phyloP scores from a whole-genome alignment of 1,140 invertebrate species.

The Tetragonula clypearis region DNA sequence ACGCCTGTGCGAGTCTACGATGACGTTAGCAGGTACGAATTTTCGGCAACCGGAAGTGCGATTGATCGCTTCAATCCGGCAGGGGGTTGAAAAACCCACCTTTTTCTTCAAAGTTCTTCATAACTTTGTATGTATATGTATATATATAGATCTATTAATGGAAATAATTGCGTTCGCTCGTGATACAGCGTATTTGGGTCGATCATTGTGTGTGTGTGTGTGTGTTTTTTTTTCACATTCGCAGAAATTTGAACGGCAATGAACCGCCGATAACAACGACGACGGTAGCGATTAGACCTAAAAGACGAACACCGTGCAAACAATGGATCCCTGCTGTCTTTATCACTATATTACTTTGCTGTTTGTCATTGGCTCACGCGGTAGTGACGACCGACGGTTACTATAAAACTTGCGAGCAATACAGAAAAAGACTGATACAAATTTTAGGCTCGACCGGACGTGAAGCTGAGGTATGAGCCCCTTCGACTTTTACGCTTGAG shows the following conservation, averaged over 20 bases:
- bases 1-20: constrained; percentile 67
- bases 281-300: constrained; percentile 82
- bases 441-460: constrained; percentile 76
- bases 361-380: constrained; percentile 85
- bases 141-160: not conserved
- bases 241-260: constrained; percentile 9
- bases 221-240: not conserved
- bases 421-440: constrained; percentile 83
- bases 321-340: constrained; percentile 84
- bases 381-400: constrained; percentile 86
- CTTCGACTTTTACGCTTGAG: not conserved
- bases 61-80: not conserved
- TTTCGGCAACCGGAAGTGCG: not conserved
- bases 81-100: not conserved
- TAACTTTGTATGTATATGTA: too few species aligned
- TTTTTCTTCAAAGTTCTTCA: not conserved
- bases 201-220: not conserved
- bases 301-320: constrained; percentile 81
- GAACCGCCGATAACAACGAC: constrained; percentile 36
- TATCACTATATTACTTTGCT: constrained; percentile 82
- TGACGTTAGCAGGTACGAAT: constrained; percentile 17
- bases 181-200: too few species aligned
- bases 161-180: not conserved
- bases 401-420: constrained; percentile 86
- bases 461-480: constrained; percentile 69